Percentiles rank a stretch among this genome's conserved stretches.
Conservation (phyloP, 2,113 vertebrate genomes). For the Prionailurus viverrinus region DNA sequence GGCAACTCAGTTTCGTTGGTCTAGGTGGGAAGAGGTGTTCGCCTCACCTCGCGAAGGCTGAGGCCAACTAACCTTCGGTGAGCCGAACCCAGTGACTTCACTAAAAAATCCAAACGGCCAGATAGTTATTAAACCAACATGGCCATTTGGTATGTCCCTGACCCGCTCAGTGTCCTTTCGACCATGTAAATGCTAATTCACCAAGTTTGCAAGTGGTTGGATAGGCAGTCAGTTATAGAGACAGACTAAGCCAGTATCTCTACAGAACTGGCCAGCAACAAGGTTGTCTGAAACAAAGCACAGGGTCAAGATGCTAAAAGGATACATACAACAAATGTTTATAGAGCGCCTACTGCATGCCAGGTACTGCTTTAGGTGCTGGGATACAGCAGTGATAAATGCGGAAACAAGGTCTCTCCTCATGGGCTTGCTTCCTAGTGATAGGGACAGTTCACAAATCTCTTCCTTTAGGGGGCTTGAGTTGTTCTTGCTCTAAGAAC, state of each 20-base stretch:
- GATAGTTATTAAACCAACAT: neutral
- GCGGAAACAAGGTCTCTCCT: neutral
- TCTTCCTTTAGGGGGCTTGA: slow-evolving; percentile 4
- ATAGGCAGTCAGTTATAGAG: neutral
- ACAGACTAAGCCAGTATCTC: neutral
- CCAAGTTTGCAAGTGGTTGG: neutral
- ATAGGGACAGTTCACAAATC: neutral
- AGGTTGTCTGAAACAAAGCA: neutral
- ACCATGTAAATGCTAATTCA: neutral
- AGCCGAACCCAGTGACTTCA: neutral
- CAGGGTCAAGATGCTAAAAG: neutral
- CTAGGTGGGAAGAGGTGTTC: neutral
- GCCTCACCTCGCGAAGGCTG: neutral
- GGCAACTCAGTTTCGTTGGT: neutral
- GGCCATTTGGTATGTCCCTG: neutral
- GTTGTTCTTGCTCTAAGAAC: slow-evolving; percentile 29
- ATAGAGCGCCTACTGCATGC: neutral
- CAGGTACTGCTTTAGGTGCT: neutral
- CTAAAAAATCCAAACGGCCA: neutral
- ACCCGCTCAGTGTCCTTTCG: neutral
- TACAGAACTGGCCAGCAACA: neutral
- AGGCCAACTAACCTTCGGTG: neutral
- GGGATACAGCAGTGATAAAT: neutral
- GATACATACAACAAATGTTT: neutral
- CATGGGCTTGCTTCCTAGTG: neutral